Evolutionary conservation across 2,113 vertebrate species (phyloP).

Genomic region (Hemiprocne comata): DNA sequence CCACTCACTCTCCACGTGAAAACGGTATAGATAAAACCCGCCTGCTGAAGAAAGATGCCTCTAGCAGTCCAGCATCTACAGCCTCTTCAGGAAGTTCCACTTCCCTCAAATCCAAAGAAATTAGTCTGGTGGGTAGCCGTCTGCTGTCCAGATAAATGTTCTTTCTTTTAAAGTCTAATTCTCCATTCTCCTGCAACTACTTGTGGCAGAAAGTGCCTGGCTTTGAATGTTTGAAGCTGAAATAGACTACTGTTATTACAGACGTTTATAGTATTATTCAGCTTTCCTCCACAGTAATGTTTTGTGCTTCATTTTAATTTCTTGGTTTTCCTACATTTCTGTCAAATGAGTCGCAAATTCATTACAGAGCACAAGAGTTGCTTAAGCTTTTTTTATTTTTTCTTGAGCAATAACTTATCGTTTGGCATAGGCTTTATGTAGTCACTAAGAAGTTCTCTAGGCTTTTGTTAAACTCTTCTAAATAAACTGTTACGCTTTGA

Average conservation of each 20-base stretch:
- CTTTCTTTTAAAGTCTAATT: not conserved
- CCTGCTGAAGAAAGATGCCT: slow-evolving; percentile 84
- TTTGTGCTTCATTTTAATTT: not conserved
- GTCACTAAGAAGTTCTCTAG: not conserved
- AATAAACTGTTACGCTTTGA: not conserved
- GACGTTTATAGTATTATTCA: not conserved
- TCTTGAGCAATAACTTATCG: not conserved
- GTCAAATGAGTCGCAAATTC: not conserved
- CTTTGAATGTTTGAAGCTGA: not conserved
- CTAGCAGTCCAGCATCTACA: slow-evolving; percentile 85
- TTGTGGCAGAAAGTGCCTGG: not conserved
- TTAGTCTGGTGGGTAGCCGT: slow-evolving; percentile 76
- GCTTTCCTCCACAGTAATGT: not conserved
- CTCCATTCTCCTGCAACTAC: not conserved
- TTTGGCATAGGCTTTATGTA: not conserved
- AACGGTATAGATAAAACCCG: slow-evolving; percentile 86
- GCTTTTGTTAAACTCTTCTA: not conserved
- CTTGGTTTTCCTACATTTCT: not conserved
- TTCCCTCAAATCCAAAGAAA: slow-evolving; percentile 88
- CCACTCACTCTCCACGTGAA: slow-evolving; percentile 84
- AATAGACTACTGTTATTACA: not conserved
- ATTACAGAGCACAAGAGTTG: not conserved
- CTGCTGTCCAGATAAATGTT: not conserved
- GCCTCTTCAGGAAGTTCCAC: slow-evolving; percentile 86
- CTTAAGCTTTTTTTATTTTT: not conserved